Conservation (phyloP, 2,888 invertebrate species). For the Melinaea menophilus region DNA sequence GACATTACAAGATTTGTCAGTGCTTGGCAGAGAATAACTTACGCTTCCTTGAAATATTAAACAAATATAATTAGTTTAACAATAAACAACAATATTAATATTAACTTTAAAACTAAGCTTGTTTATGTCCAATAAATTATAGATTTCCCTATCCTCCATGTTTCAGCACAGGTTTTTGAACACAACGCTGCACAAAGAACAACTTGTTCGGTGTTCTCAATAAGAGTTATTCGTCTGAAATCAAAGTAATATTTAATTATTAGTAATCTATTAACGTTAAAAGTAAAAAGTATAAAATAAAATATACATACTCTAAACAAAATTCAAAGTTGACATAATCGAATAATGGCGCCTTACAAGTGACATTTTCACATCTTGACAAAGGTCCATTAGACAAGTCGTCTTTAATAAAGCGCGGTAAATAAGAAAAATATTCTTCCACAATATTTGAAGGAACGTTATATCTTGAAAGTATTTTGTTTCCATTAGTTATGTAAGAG, state of each 20-base stretch:
- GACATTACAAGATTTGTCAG: too few species aligned
- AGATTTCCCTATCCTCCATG: conserved; percentile 56
- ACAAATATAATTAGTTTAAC: conserved; percentile 9
- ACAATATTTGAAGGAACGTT: too few species aligned
- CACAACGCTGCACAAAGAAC: conserved; percentile 64
- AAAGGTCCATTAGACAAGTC: conserved; percentile 64
- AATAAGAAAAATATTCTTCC: conserved; percentile 47
- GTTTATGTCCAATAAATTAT: conserved; percentile 48
- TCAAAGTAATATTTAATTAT: conserved; percentile 14
- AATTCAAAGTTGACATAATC: conserved; percentile 62
- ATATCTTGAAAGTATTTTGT: too few species aligned
- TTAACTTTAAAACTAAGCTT: conserved; percentile 4
- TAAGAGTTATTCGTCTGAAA: conserved; percentile 65
- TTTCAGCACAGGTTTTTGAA: conserved; percentile 57
- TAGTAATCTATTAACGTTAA: not conserved
- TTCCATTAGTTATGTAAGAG: conserved; percentile 12
- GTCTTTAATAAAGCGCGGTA: conserved; percentile 55
- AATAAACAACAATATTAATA: not conserved
- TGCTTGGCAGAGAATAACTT: not conserved
- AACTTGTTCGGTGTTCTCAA: conserved; percentile 59
- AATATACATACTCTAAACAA: conserved; percentile 59
- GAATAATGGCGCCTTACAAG: conserved; percentile 62
- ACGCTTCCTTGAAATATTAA: conserved; percentile 5
- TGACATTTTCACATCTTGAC: conserved; percentile 64
- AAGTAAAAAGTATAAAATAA: not conserved